Percentiles rank a stretch among this genome's conserved stretches.
Conservation (phyloP, 2,888 invertebrate species). For the Dinocampus coccinellae region DNA sequence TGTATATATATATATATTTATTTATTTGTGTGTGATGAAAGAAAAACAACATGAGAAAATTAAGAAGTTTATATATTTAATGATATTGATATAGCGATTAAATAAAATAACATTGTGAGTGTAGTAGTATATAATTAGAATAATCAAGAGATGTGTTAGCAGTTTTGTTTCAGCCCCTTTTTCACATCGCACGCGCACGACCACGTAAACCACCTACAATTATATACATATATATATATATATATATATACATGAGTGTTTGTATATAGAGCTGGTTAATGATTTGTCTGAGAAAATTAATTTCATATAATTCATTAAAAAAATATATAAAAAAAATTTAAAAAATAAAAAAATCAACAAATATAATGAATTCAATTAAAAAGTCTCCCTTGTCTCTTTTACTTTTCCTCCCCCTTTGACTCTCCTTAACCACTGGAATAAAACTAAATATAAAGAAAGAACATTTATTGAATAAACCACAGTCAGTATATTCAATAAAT, state of each 20-base stretch:
- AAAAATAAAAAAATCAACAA: background rate
- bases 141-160: background rate
- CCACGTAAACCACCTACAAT: background rate
- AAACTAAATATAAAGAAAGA: too few species aligned
- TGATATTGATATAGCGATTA: conserved; percentile 13
- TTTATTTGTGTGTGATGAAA: conserved; percentile 25
- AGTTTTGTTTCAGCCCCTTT: background rate
- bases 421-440: too few species aligned
- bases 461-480: too few species aligned
- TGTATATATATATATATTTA: background rate
- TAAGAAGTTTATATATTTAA: conserved; percentile 14
- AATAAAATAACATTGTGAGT: background rate
- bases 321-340: background rate
- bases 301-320: background rate
- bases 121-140: background rate
- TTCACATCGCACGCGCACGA: background rate
- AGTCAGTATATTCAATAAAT: background rate
- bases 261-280: background rate
- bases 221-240: background rate
- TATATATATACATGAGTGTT: background rate
- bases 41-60: conserved; percentile 23
- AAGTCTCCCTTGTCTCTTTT: too few species aligned
- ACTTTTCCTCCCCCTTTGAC: too few species aligned
- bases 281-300: background rate
- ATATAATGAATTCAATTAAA: too few species aligned